Conservation (phyloP, 2,888 invertebrate species). For the Seira musarum region DNA sequence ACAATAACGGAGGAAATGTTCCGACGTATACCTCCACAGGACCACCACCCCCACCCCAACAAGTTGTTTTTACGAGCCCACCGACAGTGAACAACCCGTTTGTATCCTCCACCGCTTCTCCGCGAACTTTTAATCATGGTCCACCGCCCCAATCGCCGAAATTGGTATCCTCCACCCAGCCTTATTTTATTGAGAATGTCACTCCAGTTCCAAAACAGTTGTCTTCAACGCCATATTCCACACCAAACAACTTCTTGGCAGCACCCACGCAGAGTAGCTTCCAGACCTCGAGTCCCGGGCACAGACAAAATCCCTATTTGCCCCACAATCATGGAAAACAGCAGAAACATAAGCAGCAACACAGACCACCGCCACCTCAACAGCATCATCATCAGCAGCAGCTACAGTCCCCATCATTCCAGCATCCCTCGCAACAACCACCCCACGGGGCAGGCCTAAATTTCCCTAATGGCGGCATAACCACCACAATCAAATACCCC, state of each 20-base stretch:
- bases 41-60: slow-evolving; percentile 52
- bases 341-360: slow-evolving; percentile 37
- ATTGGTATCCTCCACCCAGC: slow-evolving; percentile 20
- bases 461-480: slow-evolving; percentile 56
- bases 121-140: slow-evolving; percentile 37
- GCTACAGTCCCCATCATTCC: too few species aligned
- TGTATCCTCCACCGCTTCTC: slow-evolving; percentile 46
- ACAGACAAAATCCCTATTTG: slow-evolving; percentile 59
- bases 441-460: neutral
- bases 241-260: slow-evolving; percentile 53
- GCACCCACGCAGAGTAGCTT: slow-evolving; percentile 59
- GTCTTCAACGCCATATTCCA: slow-evolving; percentile 44
- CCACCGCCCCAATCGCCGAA: slow-evolving; percentile 39
- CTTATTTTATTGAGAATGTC: slow-evolving; percentile 29
- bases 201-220: slow-evolving; percentile 7
- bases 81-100: slow-evolving; percentile 41
- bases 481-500: slow-evolving; percentile 62
- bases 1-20: slow-evolving; percentile 15
- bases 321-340: slow-evolving; percentile 61
- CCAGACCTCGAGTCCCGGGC: slow-evolving; percentile 60
- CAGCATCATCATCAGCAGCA: slow-evolving; percentile 24
- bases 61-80: slow-evolving; percentile 52
- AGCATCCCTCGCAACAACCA: slow-evolving; percentile 29
- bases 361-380: slow-evolving; percentile 19
- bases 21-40: slow-evolving; percentile 38